Base-by-base conservation (phyloP, 2,797 vertebrate species). In the Paguma larvata region DNA sequence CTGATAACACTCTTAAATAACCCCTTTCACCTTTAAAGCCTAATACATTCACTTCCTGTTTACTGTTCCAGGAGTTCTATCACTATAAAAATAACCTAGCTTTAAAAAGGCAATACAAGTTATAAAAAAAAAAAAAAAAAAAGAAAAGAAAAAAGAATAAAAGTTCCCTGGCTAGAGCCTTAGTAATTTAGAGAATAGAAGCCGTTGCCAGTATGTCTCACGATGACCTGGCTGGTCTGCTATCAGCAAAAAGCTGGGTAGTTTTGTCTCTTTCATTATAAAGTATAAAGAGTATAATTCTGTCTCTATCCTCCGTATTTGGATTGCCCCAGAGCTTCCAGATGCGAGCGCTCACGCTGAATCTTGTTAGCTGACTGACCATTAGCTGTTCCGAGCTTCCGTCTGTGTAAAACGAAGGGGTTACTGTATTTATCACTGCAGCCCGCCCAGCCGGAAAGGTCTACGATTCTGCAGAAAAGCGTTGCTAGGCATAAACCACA, bases 1-100 rank as follows among this genome's bases (percentile, higher is more conserved):
- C 95, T 98, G 98, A 98, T 99, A 99, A 99, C 94, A 75, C 96
- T 98, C 95, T 98, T 97, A 98, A 98, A 98, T 95, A 97, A 97
- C 59, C 59, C 87, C 15, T 79, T 97, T 96, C 98, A 95, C 94
- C 88, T 96, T n/a, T 96, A 97, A 97, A 97, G 83, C 89, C 97
- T 98, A 95, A 97, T 97, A 88, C 72, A 84, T 98, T 95, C 12
- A 27, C 91, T 77, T 97, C 78, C 82, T 95, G 32, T 98, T 98
- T 96, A 96, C 91, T 95, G 44, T 97, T 97, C 59, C 72, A 63
- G 51, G 82, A 98, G 65, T 97, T 80, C 91, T 96, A 84, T 97
- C 56, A 87, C 95, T 92, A 19, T 97, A 98, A 98, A 98, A 84
- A 92, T 97, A 98, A 96, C 48, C 91, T 53, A 89, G 53, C 79